Percentiles rank a stretch among this genome's conserved stretches.
phyloP scores from a whole-genome alignment of 2,113 vertebrate genomes.

The Copsychus sechellarum region DNA sequence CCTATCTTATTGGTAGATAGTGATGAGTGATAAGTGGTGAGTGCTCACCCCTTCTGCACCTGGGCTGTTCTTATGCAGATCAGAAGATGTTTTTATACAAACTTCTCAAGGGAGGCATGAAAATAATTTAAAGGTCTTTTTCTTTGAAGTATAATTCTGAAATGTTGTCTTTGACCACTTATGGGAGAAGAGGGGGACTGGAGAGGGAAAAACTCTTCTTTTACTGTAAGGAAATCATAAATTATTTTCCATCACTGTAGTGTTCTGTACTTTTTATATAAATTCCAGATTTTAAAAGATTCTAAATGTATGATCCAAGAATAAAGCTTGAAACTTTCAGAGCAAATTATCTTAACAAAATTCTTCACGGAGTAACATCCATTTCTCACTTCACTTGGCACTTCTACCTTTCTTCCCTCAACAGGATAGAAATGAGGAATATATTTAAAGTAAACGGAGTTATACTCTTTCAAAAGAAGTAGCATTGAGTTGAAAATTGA shows the following conservation, averaged over 20 bases:
- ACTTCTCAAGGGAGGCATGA: not conserved
- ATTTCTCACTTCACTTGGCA: not conserved
- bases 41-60: not conserved
- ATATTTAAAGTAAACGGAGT: not conserved
- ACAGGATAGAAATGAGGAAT: not conserved
- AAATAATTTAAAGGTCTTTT: not conserved
- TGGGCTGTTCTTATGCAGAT: not conserved
- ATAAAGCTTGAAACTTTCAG: not conserved
- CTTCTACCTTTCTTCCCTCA: not conserved
- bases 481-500: not conserved
- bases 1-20: too few species aligned
- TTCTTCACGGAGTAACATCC: not conserved
- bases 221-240: not conserved
- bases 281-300: not conserved
- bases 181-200: too few species aligned
- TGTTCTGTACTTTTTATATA: not conserved
- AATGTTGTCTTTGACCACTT: not conserved
- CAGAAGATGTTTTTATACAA: not conserved
- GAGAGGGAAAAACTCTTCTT: not conserved
- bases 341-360: not conserved
- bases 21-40: too few species aligned
- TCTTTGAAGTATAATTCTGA: not conserved
- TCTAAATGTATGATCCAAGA: not conserved
- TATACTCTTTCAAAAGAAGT: not conserved
- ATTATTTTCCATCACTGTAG: not conserved